These are phyloP conservation scores for Ophion ellenae DNA, from an alignment of 2,888 invertebrate species.

Conservation along the genomic window DNA sequence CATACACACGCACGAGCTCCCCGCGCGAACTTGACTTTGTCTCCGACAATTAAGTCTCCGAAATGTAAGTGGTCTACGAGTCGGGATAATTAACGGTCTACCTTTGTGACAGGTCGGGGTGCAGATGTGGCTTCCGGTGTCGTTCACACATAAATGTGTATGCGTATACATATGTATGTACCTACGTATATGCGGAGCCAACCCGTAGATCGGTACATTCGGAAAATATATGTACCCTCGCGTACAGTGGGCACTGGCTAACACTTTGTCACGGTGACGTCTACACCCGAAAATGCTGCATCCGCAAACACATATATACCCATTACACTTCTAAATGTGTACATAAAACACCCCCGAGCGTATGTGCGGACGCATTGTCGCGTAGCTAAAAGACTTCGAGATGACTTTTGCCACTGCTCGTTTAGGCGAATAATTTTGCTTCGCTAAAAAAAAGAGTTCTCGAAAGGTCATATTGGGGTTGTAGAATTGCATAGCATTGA, in stretches of 20 bases:
- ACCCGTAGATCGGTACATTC: constrained; percentile 21
- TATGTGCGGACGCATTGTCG: too few relatives aligned
- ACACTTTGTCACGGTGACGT: neutral
- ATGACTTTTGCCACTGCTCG: too few relatives aligned
- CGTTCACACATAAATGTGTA: neutral
- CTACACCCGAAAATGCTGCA: constrained; percentile 4
- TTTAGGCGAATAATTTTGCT: too few relatives aligned
- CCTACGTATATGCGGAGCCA: neutral
- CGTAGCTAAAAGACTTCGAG: too few relatives aligned
- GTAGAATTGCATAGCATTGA: too few relatives aligned
- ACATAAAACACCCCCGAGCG: too few relatives aligned
- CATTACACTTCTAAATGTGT: neutral
- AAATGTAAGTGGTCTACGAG: constrained; percentile 37
- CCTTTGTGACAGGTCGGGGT: constrained; percentile 55
- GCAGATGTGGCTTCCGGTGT: constrained; percentile 57
- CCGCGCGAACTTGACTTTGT: constrained; percentile 47
- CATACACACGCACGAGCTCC: neutral
- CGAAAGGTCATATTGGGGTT: too few relatives aligned
- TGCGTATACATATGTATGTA: neutral
- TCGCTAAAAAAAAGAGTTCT: too few relatives aligned
- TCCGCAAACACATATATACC: neutral
- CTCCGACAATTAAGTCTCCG: constrained; percentile 62
- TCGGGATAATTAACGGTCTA: constrained; percentile 64
- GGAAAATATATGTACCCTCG: constrained; percentile 44
- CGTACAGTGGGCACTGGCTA: neutral